Evolutionary conservation across 2,113 vertebrate species (phyloP).

Genomic region (Oncorhynchus kisutch): DNA sequence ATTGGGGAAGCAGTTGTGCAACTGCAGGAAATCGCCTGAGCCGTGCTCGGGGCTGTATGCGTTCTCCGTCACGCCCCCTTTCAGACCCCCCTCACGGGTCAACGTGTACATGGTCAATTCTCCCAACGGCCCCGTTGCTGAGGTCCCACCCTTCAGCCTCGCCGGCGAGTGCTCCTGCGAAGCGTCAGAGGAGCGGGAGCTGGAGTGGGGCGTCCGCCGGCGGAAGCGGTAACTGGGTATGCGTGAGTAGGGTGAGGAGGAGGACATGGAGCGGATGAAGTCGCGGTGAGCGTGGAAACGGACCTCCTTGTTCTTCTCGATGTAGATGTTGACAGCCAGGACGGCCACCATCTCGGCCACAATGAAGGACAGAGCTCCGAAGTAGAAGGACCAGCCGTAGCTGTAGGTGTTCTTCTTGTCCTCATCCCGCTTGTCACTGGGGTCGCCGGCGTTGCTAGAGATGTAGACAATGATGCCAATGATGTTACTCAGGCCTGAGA

Average conservation of each 20-base stretch:
- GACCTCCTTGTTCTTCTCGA: constrained; percentile 93
- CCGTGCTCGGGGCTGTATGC: constrained; percentile 92
- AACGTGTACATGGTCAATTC: constrained; percentile 97
- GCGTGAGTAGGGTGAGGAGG: constrained; percentile 92
- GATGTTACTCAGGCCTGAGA: constrained; percentile 93
- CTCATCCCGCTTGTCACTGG: constrained; percentile 90
- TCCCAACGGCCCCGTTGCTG: constrained; percentile 80
- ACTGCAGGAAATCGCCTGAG: constrained; percentile 85
- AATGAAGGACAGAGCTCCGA: constrained; percentile 96
- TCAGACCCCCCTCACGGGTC: constrained; percentile 82
- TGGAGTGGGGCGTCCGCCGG: constrained; percentile 85
- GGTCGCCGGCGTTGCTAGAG: constrained; percentile 96
- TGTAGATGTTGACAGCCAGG: constrained; percentile 97
- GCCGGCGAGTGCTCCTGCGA: constrained; percentile 87
- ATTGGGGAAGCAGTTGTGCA: constrained; percentile 95
- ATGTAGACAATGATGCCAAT: constrained; percentile 99
- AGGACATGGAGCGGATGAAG: constrained; percentile 87
- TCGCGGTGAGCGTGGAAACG: constrained; percentile 86
- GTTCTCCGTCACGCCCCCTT: constrained; percentile 79
- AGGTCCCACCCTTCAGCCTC: constrained; percentile 81
- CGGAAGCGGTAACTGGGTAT: constrained; percentile 96
- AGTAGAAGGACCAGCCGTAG: constrained; percentile 99
- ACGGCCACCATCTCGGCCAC: constrained; percentile 95
- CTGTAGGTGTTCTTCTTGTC: constrained; percentile 96
- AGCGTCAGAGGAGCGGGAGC: constrained; percentile 90